phyloP scores from a whole-genome alignment of 2,113 vertebrate genomes.

The Barnardius zonarius region DNA sequence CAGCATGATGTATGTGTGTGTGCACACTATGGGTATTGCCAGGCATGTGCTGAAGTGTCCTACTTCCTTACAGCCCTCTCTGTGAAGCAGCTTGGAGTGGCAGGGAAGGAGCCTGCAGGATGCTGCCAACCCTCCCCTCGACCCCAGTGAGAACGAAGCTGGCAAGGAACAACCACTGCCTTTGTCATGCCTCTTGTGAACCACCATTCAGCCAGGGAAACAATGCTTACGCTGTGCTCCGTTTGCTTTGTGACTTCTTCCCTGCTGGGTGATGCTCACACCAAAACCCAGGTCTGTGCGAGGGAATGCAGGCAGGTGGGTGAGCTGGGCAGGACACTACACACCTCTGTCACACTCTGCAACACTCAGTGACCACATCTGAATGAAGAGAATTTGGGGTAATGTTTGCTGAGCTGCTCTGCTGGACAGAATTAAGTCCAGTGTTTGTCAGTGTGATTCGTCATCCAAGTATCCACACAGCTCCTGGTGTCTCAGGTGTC shows the following conservation, averaged over 20 bases:
- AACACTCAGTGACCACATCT: not conserved
- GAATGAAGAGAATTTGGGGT: not conserved
- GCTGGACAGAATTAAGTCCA: not conserved
- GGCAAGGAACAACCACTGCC: not conserved
- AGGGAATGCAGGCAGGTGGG: not conserved
- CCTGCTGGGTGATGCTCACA: not conserved
- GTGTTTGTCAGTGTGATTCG: not conserved
- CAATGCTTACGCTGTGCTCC: not conserved
- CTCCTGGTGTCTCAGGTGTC: not conserved
- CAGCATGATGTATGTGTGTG: accelerated
- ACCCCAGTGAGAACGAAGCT: not conserved
- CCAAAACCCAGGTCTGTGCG: accelerated
- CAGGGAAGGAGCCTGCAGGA: not conserved
- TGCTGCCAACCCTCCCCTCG: not conserved
- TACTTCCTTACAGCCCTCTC: not conserved
- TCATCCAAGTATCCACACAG: not conserved
- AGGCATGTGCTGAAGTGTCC: not conserved
- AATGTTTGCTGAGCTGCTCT: not conserved
- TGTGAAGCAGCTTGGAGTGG: accelerated
- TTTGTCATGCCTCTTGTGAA: not conserved
- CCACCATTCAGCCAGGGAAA: not conserved
- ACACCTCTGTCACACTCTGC: not conserved
- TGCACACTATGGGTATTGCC: not conserved
- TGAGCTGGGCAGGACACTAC: not conserved
- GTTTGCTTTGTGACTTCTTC: not conserved